Base-by-base conservation (phyloP, 2,113 vertebrate genomes). In the Porphyrio hochstetteri region DNA sequence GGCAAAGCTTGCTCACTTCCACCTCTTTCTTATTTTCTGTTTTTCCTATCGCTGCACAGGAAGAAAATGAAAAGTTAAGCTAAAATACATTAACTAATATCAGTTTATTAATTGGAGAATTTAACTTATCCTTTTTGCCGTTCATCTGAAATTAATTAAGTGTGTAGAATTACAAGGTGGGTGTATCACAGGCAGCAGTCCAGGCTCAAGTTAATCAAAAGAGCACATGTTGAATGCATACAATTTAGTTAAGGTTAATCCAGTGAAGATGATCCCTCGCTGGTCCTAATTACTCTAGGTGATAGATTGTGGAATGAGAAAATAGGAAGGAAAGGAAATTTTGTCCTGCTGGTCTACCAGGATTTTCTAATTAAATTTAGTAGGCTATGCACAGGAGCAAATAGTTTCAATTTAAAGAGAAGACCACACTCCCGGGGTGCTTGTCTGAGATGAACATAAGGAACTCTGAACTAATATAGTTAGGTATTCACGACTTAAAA, bases 91-190 rank as follows among this genome's bases (percentile, higher is more conserved):
- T 89, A 97, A 93, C 96, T 95, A 95, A 91, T 97, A 96, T 67
- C 84, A 17, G 87, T 92, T 97, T 97, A 98, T 98, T 98, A 98
- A 98, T 98, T 95, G 90, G 92, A 97, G 97, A 97, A 97, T 97
- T 98, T 96, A 94, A 93, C 90, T 96, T 98, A 97, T 86, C 97
- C 96, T 75, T 92, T 91, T 96, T 80, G 56, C 93, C 16, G 17
- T 98, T 99, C 98, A 99, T 98, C 98, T 99, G 98, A 98, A 98
- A 97, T 97, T 98, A 99, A 99, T 99, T 98, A 99, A 98, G 95
- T 97, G 97, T 98, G 95, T 98, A 98, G 95, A 97, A 97, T 98
- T 98, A 98, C 98, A 98, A 98, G 98, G 97, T 98, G 97, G 98
- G 98, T 98, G 97, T 97, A 98, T 93, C 96, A 83, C 76, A 97